Conservation (phyloP, 2,113 vertebrate species). For the Clarias macrocephalus region DNA sequence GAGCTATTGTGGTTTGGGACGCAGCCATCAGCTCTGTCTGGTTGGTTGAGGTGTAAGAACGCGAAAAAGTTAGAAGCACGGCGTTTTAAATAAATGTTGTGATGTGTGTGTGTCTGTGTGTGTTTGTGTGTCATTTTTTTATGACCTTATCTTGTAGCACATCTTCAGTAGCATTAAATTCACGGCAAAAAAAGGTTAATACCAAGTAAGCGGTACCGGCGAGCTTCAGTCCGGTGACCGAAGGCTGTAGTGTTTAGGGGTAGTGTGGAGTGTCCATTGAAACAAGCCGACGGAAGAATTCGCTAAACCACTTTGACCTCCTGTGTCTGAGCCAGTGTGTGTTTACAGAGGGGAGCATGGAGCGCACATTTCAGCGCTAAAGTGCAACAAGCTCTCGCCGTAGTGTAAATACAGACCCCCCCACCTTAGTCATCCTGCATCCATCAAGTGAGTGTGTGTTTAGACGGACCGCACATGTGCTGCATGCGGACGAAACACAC, state of each 20-base stretch:
- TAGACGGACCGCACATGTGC: constrained; percentile 62
- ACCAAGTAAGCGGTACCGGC: constrained; percentile 23
- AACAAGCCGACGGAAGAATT: constrained; percentile 59
- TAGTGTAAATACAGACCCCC: constrained; percentile 57
- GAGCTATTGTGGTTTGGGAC: background rate
- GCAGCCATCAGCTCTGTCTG: background rate
- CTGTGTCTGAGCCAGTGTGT: constrained; percentile 51
- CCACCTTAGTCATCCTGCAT: constrained; percentile 62
- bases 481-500: background rate
- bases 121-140: background rate
- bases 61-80: background rate
- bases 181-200: background rate
- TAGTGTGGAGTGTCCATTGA: constrained; percentile 34
- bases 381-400: constrained; percentile 57
- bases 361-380: constrained; percentile 69
- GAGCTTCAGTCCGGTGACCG: constrained; percentile 9
- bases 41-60: background rate
- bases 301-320: constrained; percentile 65
- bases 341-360: constrained; percentile 65
- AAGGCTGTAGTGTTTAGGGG: constrained; percentile 19
- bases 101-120: background rate
- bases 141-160: background rate
- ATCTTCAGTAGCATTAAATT: background rate
- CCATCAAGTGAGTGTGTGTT: constrained; percentile 65
- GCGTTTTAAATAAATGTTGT: background rate